Conservation (phyloP, 1,140 invertebrate genomes). For the Plutomurus gul region DNA sequence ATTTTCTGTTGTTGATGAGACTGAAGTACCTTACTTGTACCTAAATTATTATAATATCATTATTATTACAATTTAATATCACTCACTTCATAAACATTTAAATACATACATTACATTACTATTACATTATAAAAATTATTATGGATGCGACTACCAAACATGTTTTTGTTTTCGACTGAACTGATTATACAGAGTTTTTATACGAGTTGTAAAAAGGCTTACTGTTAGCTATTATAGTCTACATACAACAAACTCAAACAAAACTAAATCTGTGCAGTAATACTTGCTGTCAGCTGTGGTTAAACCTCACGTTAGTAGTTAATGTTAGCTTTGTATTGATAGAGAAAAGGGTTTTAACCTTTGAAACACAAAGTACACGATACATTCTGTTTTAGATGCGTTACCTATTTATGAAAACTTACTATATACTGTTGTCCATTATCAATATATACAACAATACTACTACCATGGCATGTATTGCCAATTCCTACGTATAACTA, state of each 20-base stretch:
- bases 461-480: background rate
- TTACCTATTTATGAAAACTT: background rate
- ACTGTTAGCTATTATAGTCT: slow-evolving; percentile 9
- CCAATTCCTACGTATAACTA: slow-evolving; percentile 2
- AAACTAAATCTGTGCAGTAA: background rate
- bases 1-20: slow-evolving; percentile 29
- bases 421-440: background rate
- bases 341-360: background rate
- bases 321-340: slow-evolving; percentile 1
- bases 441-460: background rate
- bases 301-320: slow-evolving; percentile 2
- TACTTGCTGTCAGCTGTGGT: slow-evolving; percentile 2
- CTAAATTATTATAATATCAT: slow-evolving; percentile 17
- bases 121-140: background rate
- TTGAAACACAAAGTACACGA: background rate
- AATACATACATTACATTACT: background rate
- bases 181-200: slow-evolving; percentile 5
- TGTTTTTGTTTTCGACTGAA: slow-evolving; percentile 21
- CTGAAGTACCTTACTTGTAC: slow-evolving; percentile 26
- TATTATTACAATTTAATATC: slow-evolving; percentile 18
- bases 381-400: background rate
- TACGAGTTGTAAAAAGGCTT: background rate
- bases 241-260: slow-evolving; percentile 2
- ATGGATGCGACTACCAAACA: background rate
- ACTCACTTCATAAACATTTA: slow-evolving; percentile 7